Evolutionary conservation across 2,113 vertebrate genomes (phyloP).

Genomic region (Eretmochelys imbricata): DNA sequence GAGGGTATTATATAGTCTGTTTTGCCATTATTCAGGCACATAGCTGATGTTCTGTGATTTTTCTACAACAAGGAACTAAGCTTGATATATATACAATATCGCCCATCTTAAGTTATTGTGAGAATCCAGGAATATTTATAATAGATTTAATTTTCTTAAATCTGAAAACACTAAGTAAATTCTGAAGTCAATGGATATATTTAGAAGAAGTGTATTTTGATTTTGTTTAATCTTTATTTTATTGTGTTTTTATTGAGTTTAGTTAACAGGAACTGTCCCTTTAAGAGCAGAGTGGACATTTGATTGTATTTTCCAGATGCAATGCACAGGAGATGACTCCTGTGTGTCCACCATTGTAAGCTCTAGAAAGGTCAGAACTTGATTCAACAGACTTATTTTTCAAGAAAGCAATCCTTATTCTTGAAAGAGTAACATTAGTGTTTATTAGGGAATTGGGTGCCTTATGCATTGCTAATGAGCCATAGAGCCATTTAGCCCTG

Average conservation of each 20-base stretch:
- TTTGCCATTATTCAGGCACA: background rate
- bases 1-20: background rate
- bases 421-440: background rate
- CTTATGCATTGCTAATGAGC: background rate
- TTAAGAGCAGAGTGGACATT: background rate
- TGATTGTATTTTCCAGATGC: background rate
- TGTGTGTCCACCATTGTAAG: background rate
- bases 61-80: background rate
- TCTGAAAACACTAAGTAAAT: background rate
- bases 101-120: background rate
- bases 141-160: background rate
- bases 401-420: background rate
- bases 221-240: background rate
- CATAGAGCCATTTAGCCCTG: background rate
- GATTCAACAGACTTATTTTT: background rate
- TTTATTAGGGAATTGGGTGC: background rate
- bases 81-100: background rate
- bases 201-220: background rate
- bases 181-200: background rate
- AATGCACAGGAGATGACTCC: background rate
- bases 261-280: background rate
- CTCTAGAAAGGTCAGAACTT: background rate
- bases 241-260: background rate
- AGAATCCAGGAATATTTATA: background rate
- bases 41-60: background rate